A percentile compares a stretch with the other conserved stretches of the same genome.
Conservation (phyloP, 2,888 invertebrate genomes). For the Mimas tiliae region DNA sequence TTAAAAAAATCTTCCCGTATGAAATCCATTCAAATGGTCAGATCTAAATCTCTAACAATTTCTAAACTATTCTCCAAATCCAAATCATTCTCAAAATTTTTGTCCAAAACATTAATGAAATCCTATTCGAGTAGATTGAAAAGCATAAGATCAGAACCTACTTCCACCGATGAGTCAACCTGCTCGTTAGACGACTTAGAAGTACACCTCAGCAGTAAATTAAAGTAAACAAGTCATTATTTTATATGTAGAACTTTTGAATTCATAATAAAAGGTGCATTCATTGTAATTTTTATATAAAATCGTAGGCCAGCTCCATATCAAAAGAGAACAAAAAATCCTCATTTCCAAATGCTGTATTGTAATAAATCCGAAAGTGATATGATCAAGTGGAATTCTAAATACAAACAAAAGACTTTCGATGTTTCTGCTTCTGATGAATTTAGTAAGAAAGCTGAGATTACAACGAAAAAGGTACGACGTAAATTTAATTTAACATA, state of each 20-base stretch:
- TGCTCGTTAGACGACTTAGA: slow-evolving; percentile 58
- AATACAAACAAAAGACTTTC: slow-evolving; percentile 71
- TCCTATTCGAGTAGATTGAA: slow-evolving; percentile 41
- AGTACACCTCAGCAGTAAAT: slow-evolving; percentile 45
- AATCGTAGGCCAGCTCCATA: slow-evolving; percentile 18
- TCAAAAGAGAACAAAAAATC: slow-evolving; percentile 49
- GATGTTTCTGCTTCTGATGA: slow-evolving; percentile 79
- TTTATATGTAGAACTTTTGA: background rate
- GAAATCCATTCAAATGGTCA: slow-evolving; percentile 42
- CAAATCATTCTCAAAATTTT: slow-evolving; percentile 53
- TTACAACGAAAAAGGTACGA: slow-evolving; percentile 69
- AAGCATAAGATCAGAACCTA: slow-evolving; percentile 33
- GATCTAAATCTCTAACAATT: slow-evolving; percentile 46
- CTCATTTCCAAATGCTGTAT: slow-evolving; percentile 72
- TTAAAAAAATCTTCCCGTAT: slow-evolving; percentile 44
- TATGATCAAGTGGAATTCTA: slow-evolving; percentile 81
- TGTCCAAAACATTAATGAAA: slow-evolving; percentile 49
- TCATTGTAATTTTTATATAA: background rate
- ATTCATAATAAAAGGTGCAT: background rate
- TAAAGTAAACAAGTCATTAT: slow-evolving; percentile 32
- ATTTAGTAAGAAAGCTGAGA: slow-evolving; percentile 76
- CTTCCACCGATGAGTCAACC: slow-evolving; percentile 37
- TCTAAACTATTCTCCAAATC: slow-evolving; percentile 45
- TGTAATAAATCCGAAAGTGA: slow-evolving; percentile 77
- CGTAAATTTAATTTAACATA: background rate